Percentiles rank a stretch among this genome's conserved stretches.
phyloP scores from a whole-genome alignment of 2,888 invertebrate genomes.

The Amiota minor region DNA sequence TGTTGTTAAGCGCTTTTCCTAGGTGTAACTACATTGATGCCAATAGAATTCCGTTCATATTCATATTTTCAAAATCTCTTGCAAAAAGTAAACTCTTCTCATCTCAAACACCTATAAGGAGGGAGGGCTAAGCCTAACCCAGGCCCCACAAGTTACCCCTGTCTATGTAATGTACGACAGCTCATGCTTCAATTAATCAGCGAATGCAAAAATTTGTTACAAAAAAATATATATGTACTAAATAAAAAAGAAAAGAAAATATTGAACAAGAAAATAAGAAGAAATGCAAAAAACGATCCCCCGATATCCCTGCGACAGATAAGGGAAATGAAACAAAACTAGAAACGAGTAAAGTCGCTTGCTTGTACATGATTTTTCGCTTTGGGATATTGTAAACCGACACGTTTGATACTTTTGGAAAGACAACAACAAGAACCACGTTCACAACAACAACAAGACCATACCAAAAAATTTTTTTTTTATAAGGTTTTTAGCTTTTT shows the following conservation, averaged over 20 bases:
- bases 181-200: conserved; percentile 61
- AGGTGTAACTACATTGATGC: too few species aligned
- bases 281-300: too few species aligned
- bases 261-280: not conserved
- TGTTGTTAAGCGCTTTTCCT: too few species aligned
- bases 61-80: too few species aligned
- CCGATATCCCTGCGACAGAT: not conserved
- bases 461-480: not conserved
- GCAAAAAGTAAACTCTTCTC: too few species aligned
- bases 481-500: conserved; percentile 6
- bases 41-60: too few species aligned
- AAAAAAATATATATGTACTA: not conserved
- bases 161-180: conserved; percentile 33
- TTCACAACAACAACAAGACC: not conserved
- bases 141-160: not conserved
- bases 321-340: not conserved
- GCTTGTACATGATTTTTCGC: conserved; percentile 66
- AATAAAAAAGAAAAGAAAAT: not conserved
- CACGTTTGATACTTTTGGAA: conserved; percentile 46
- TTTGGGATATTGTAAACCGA: conserved; percentile 65
- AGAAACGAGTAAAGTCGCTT: conserved; percentile 41
- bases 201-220: conserved; percentile 34
- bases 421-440: not conserved
- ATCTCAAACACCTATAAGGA: too few species aligned
- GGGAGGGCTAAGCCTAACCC: too few species aligned